phyloP scores from a whole-genome alignment of 1,140 invertebrate genomes.

The Pentalonia nigronervosa region DNA sequence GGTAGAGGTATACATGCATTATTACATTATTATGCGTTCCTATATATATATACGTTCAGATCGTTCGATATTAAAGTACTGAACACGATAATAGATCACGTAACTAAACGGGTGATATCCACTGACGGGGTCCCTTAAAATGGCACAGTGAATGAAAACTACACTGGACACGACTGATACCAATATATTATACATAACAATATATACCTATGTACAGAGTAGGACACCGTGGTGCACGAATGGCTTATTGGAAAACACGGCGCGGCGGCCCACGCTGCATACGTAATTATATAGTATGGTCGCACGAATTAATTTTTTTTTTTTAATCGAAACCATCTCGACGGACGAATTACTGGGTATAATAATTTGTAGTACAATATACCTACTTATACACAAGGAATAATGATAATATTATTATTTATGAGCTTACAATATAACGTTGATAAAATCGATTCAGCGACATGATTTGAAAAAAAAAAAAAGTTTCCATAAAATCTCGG shows the following conservation, averaged over 20 bases:
- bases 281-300: slow-evolving; percentile 16
- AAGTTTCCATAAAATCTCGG: not conserved
- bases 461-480: not conserved
- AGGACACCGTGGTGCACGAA: not conserved
- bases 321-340: not conserved
- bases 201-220: not conserved
- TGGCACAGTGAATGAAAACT: not conserved
- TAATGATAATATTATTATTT: not conserved
- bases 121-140: not conserved
- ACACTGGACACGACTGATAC: not conserved
- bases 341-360: not conserved
- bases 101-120: not conserved
- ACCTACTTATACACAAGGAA: not conserved
- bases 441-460: not conserved
- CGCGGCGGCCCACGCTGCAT: not conserved
- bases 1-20: not conserved
- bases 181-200: not conserved
- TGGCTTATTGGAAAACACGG: slow-evolving; percentile 7
- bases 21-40: not conserved
- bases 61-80: not conserved
- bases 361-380: not conserved
- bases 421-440: not conserved
- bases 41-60: not conserved
- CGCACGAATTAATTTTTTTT: not conserved
- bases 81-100: not conserved